Conservation (phyloP, 2,888 invertebrate genomes). For the Xanthostigma xanthostigma region DNA sequence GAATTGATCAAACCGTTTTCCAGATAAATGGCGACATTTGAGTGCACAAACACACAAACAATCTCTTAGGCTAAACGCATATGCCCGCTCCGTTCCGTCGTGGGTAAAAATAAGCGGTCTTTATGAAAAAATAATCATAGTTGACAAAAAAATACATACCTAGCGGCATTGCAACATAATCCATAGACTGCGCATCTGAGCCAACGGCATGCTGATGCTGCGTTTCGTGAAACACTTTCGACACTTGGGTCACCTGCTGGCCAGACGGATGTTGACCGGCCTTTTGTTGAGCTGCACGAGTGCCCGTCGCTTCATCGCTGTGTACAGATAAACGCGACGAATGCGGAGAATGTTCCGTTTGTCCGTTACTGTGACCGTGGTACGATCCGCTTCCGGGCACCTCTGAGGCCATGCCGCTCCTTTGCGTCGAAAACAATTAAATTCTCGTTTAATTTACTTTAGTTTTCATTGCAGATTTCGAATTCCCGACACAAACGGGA, state of each 20-base stretch:
- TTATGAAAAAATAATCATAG: no score
- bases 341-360: slow-evolving; percentile 47
- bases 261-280: slow-evolving; percentile 52
- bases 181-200: slow-evolving; percentile 35
- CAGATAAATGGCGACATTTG: no score
- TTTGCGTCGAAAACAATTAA: neutral
- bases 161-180: slow-evolving; percentile 35
- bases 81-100: no score
- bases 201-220: slow-evolving; percentile 32
- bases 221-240: slow-evolving; percentile 52
- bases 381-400: slow-evolving; percentile 22
- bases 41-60: no score
- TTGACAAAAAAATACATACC: slow-evolving; percentile 17
- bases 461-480: neutral
- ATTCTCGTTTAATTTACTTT: neutral
- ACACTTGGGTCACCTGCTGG: slow-evolving; percentile 55
- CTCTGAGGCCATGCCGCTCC: slow-evolving; percentile 19
- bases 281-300: slow-evolving; percentile 50
- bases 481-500: no score
- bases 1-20: no score
- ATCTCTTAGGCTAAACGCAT: no score
- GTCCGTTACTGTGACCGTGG: slow-evolving; percentile 44
- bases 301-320: slow-evolving; percentile 34
- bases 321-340: slow-evolving; percentile 36
- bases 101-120: no score